Evolutionary conservation across 2,888 invertebrate genomes (phyloP).

Genomic region (Rhodophaea formosa): DNA sequence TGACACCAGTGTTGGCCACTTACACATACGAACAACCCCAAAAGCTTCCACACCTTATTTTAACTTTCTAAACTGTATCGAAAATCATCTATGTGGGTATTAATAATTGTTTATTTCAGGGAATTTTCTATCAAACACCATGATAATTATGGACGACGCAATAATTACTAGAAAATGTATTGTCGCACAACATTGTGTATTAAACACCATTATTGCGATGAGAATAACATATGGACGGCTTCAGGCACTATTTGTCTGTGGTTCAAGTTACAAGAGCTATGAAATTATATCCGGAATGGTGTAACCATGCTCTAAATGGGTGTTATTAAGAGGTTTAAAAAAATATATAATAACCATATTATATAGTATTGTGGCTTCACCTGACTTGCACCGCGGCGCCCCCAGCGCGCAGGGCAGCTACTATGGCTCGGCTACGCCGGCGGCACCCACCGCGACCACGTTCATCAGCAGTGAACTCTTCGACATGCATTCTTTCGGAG

Average conservation of each 20-base stretch:
- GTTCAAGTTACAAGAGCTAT: not conserved
- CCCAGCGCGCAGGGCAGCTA: no score
- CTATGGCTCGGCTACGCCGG: conserved; percentile 64
- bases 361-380: no score
- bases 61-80: no score
- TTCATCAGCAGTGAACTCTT: conserved; percentile 73
- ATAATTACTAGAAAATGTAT: conserved; percentile 13
- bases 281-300: no score
- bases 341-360: no score
- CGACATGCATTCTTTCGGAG: conserved; percentile 67
- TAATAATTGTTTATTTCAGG: not conserved
- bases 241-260: conserved; percentile 2
- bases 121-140: not conserved
- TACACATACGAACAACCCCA: no score
- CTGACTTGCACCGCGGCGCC: no score
- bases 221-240: conserved; percentile 13
- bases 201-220: conserved; percentile 10
- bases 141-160: not conserved
- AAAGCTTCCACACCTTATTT: no score
- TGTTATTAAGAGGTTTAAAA: no score
- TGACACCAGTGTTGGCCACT: no score
- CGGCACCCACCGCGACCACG: conserved; percentile 55
- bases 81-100: not conserved
- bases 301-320: no score
- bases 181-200: conserved; percentile 5